These are phyloP conservation scores for Syncerus caffer DNA, from an alignment of 2,797 vertebrate genomes.

Conservation along the genomic window DNA sequence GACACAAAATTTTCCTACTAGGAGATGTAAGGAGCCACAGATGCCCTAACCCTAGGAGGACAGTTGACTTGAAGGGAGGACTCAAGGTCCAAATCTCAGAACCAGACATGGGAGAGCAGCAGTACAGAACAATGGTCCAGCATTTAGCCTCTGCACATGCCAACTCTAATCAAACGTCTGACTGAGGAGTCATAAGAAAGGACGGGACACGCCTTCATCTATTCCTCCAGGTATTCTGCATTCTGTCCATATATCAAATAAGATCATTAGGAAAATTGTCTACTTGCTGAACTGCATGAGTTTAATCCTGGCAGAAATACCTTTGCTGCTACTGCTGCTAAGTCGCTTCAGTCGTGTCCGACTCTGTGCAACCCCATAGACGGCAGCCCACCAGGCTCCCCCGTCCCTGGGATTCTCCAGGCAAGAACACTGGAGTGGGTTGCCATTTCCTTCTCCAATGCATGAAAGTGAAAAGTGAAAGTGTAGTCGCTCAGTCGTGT, in stretches of 20 bases:
- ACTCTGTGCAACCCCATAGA: too few relatives aligned
- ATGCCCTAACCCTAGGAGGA: background rate
- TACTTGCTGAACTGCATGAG: background rate
- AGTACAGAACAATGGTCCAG: background rate
- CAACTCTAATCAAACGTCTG: background rate
- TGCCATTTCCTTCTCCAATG: too few relatives aligned
- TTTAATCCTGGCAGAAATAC: background rate
- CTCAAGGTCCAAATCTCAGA: background rate
- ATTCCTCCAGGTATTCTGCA: background rate
- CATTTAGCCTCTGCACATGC: background rate
- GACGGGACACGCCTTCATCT: background rate
- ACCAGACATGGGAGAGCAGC: background rate
- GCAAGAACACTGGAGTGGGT: too few relatives aligned
- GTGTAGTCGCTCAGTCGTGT: too few relatives aligned
- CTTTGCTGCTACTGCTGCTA: background rate
- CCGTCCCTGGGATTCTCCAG: too few relatives aligned
- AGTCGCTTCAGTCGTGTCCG: too few relatives aligned
- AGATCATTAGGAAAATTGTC: background rate
- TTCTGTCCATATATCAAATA: background rate
- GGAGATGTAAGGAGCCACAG: background rate
- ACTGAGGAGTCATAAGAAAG: background rate
- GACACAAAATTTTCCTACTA: background rate
- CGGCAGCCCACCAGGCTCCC: too few relatives aligned
- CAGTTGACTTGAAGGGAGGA: background rate
- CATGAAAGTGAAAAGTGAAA: too few relatives aligned